Evolutionary conservation across 2,113 vertebrate genomes (phyloP).

Genomic region (Lampris megalopsis): DNA sequence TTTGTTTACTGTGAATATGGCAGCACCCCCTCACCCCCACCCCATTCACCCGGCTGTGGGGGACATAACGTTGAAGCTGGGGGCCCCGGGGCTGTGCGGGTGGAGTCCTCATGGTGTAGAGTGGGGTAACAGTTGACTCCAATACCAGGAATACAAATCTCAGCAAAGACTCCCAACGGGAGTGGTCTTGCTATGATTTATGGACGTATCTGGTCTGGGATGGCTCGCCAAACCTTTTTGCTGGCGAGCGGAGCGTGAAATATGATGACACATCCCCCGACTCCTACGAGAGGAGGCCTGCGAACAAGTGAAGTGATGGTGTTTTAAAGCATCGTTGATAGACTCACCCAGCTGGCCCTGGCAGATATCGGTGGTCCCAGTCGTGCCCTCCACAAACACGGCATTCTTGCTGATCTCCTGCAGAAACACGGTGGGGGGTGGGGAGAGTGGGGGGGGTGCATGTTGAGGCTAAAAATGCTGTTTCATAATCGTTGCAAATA

Average conservation of each 20-base stretch:
- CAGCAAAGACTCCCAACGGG: neutral
- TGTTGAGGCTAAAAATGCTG: too few species aligned
- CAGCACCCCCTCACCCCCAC: neutral
- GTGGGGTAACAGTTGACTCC: neutral
- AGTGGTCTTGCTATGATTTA: slow-evolving; percentile 3
- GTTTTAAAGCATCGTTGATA: neutral
- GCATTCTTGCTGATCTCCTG: slow-evolving; percentile 80
- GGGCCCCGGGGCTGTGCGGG: neutral
- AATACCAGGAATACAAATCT: neutral
- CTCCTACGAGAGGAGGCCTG: too few species aligned
- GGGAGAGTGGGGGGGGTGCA: neutral
- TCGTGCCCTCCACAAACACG: slow-evolving; percentile 81
- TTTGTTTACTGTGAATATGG: neutral
- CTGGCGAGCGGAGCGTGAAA: too few species aligned
- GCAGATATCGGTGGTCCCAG: slow-evolving; percentile 84
- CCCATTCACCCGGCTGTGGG: slow-evolving; percentile 16
- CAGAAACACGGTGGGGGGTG: slow-evolving; percentile 15
- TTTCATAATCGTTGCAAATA: too few species aligned
- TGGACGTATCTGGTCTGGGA: slow-evolving; percentile 15
- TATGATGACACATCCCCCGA: too few species aligned
- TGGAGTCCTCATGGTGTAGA: neutral
- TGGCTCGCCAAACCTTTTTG: slow-evolving; percentile 7
- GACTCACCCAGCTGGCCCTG: slow-evolving; percentile 86
- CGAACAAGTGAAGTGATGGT: too few species aligned
- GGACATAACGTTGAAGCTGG: slow-evolving; percentile 13